Conservation (phyloP, 2,888 invertebrate species). For the Thymelicus acteon region DNA sequence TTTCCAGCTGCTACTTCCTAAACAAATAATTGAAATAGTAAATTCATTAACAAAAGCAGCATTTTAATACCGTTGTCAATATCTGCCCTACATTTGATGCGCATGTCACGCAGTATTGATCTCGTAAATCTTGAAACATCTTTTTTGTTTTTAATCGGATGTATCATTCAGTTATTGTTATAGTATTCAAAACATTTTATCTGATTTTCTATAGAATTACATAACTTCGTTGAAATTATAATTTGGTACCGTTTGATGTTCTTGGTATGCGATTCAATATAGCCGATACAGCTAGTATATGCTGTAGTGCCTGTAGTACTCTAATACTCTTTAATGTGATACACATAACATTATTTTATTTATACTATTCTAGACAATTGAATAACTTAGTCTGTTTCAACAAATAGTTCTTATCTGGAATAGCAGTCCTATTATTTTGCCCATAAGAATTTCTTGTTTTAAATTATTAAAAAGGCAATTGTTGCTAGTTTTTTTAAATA, state of each 20-base stretch:
- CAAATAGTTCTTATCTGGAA: too few relatives aligned
- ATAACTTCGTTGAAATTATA: neutral
- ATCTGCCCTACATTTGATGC: conserved; percentile 79
- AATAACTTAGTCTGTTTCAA: too few relatives aligned
- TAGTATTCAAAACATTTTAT: neutral
- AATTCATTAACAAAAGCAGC: conserved; percentile 13
- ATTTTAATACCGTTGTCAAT: conserved; percentile 20
- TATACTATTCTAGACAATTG: too few relatives aligned
- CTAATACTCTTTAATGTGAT: too few relatives aligned
- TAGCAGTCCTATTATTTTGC: too few relatives aligned
- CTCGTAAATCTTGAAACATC: conserved; percentile 54
- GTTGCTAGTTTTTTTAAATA: too few relatives aligned
- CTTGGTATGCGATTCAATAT: too few relatives aligned
- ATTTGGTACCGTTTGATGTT: neutral
- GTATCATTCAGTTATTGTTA: neutral
- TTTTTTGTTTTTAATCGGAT: conserved; percentile 55
- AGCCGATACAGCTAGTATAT: too few relatives aligned
- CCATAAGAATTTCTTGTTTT: too few relatives aligned
- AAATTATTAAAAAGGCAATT: too few relatives aligned
- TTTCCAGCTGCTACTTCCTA: neutral
- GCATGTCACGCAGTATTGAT: conserved; percentile 81
- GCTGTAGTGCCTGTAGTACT: too few relatives aligned
- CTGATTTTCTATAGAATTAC: neutral
- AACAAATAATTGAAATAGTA: neutral
- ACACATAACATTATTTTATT: too few relatives aligned